Base-by-base conservation (phyloP, 2,888 invertebrate genomes). In the Cosmorhoe ocellata region DNA sequence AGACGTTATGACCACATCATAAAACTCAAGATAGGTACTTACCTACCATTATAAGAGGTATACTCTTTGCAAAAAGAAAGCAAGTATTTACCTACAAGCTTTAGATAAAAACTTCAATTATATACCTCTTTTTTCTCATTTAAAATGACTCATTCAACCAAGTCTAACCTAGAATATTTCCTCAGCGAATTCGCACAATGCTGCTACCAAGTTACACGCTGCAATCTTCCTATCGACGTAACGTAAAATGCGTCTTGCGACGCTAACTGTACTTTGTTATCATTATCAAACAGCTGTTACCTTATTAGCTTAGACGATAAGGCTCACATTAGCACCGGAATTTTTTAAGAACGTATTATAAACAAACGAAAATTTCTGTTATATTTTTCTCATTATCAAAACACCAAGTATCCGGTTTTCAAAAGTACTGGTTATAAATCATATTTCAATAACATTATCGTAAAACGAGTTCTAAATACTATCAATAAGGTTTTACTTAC, bases 401-500 rank as follows among this genome's bases (percentile, higher is more conserved):
- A 33, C 18, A 18, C 18, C 18, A 33, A 4, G 9, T 18, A 14
- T 18, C 14, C 6, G 4, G 18, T 18, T 18, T 18, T 4, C 18
- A 18, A 18, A n/a, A 18, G 18, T 3, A 2, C 18, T 18, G 18
- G 4, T n/a, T n/a, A 18, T 18, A 18, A 18, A 18, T 4, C 18
- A 18, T 18, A 18, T 18, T 18, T 18, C 2, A 4, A 18, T 3
- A 38, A 38, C 28, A n/a, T 11, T 24, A 12, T 38, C 27, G 1
- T 24, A 13, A 12, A 27, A n/a, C n/a, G n/a, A n/a, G n/a, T n/a
- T 28, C 7, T 28, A n/a, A 27, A 27, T 27, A 9, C 18, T 26
- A 27, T 27, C 26, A 43, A 33, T 42, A 44, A 10, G 10, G n/a
- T 22, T 41, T 8, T n/a, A 82, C 86, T 84, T 70, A 86, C 88